Percentiles rank a stretch among this genome's conserved stretches.
These are phyloP conservation scores for Ophthalmolycus amberensis DNA, from an alignment of 2,113 vertebrate species.

Conservation along the genomic window DNA sequence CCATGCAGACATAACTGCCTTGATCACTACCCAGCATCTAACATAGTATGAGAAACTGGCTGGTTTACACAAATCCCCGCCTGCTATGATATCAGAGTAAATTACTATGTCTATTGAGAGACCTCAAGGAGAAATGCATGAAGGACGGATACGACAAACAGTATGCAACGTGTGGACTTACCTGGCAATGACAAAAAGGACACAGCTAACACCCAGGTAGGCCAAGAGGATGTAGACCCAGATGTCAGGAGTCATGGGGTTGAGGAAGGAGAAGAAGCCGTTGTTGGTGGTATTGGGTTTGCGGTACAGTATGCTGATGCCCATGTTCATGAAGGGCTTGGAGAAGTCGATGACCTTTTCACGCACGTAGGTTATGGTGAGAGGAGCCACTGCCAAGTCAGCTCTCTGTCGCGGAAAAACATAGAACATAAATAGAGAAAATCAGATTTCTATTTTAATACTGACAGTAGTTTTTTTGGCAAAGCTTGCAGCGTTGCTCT, in stretches of 20 bases:
- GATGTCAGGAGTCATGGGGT: conserved; percentile 97
- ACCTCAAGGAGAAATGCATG: conserved; percentile 25
- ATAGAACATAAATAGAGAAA: neutral
- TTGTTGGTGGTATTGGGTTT: conserved; percentile 96
- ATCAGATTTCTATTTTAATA: neutral
- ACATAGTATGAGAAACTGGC: conserved; percentile 47
- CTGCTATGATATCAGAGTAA: conserved; percentile 48
- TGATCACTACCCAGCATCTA: conserved; percentile 63
- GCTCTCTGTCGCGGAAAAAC: conserved; percentile 86
- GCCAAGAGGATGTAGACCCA: conserved; percentile 99
- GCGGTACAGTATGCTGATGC: conserved; percentile 98
- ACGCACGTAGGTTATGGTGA: conserved; percentile 96
- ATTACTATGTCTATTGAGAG: conserved; percentile 51
- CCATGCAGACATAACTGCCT: conserved; percentile 67
- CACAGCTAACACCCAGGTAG: conserved; percentile 98
- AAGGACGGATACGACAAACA: conserved; percentile 11
- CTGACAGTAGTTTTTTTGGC: neutral
- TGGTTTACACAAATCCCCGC: conserved; percentile 21
- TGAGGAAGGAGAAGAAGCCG: conserved; percentile 99
- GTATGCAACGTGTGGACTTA: conserved; percentile 71
- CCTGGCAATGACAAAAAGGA: conserved; percentile 99
- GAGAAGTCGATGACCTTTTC: conserved; percentile 98
- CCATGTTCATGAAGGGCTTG: conserved; percentile 96
- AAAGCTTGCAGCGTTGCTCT: neutral
- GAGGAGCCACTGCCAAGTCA: conserved; percentile 94